Conservation (phyloP, 1,140 invertebrate species). For the Drosophila asahinai region DNA sequence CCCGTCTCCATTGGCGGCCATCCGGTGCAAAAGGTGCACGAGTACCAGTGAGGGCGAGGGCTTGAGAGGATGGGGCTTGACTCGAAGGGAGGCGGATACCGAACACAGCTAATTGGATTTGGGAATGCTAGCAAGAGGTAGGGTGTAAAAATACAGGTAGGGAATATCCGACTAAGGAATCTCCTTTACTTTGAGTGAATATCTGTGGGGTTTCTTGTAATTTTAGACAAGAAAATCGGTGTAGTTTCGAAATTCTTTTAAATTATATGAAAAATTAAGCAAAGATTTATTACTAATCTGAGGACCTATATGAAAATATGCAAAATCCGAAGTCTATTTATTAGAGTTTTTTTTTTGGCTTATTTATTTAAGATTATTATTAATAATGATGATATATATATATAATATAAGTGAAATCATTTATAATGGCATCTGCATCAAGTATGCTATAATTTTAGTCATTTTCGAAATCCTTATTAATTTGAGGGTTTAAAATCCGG, state of each 20-base stretch:
- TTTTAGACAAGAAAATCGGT: neutral
- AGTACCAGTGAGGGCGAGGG: conserved; percentile 58
- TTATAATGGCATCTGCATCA: no score
- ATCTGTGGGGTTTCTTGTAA: neutral
- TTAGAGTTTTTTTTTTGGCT: no score
- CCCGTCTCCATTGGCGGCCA: conserved; percentile 78
- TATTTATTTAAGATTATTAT: no score
- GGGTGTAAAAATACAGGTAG: neutral
- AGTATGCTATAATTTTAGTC: no score
- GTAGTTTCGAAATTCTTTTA: no score
- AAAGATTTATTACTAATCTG: no score
- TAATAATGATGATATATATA: no score
- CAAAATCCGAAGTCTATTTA: no score
- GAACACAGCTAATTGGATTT: conserved; percentile 59
- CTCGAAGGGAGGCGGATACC: neutral
- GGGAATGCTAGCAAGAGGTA: conserved; percentile 16
- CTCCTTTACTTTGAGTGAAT: neutral
- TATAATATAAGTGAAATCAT: no score
- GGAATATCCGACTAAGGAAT: neutral
- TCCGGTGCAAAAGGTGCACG: conserved; percentile 78
- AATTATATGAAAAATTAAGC: neutral
- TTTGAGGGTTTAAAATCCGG: no score
- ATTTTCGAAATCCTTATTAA: no score
- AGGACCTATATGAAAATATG: no score
- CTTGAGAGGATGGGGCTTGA: neutral